Conservation (phyloP, 2,888 invertebrate species). For the Synanthedon tipuliformis region DNA sequence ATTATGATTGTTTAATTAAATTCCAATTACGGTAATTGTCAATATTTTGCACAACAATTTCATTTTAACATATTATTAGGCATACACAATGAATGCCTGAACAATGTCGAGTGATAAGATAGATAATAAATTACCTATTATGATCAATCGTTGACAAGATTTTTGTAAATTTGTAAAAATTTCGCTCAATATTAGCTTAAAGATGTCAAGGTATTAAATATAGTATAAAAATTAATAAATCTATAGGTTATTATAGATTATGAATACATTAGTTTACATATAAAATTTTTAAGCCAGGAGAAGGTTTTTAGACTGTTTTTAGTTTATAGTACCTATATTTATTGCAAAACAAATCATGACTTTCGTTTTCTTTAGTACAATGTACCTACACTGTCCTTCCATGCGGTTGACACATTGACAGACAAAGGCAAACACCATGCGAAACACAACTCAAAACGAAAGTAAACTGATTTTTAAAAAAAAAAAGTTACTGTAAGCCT, state of each 20-base stretch:
- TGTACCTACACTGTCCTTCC: constrained; percentile 12
- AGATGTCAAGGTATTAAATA: too few relatives aligned
- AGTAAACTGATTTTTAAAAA: constrained; percentile 34
- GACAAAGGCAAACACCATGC: constrained; percentile 27
- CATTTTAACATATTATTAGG: not conserved
- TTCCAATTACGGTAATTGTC: not conserved
- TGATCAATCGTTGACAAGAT: too few relatives aligned
- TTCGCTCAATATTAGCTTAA: too few relatives aligned
- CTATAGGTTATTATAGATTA: too few relatives aligned
- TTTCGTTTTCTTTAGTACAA: constrained; percentile 44
- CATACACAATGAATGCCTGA: too few relatives aligned
- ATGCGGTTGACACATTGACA: constrained; percentile 15
- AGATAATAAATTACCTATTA: too few relatives aligned
- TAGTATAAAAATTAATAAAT: too few relatives aligned
- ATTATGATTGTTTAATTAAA: not conserved
- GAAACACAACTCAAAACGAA: constrained; percentile 41
- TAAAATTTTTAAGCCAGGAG: too few relatives aligned
- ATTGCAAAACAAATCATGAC: constrained; percentile 23
- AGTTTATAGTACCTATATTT: not conserved
- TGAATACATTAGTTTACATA: too few relatives aligned
- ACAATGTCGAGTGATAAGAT: too few relatives aligned
- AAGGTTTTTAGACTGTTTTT: not conserved
- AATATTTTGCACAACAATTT: not conserved
- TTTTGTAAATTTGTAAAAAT: too few relatives aligned
- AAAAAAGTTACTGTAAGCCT: constrained; percentile 23